Evolutionary conservation across 2,797 vertebrate species (phyloP).

Genomic region (Botia almorhae): DNA sequence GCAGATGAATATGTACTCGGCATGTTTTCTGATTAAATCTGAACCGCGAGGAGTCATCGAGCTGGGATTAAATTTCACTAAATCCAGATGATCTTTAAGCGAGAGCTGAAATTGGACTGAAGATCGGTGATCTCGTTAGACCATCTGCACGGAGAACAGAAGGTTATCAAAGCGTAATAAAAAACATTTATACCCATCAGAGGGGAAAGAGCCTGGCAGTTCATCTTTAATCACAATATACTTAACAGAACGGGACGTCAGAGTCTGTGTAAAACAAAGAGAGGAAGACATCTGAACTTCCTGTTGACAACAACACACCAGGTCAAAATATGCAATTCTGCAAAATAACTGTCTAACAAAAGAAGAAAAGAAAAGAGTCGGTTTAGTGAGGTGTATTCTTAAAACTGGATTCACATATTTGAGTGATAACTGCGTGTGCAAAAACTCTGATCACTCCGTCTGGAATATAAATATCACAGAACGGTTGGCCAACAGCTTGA

Average conservation of each 20-base stretch:
- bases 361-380: too few species aligned
- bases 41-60: slow-evolving; percentile 54
- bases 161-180: slow-evolving; percentile 29
- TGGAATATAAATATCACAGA: too few species aligned
- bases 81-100: slow-evolving; percentile 61
- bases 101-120: slow-evolving; percentile 56
- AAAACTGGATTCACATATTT: too few species aligned
- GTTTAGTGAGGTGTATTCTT: too few species aligned
- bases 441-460: too few species aligned
- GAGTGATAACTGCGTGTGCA: too few species aligned
- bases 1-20: slow-evolving; percentile 63
- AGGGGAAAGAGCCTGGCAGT: slow-evolving; percentile 33
- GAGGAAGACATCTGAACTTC: slow-evolving; percentile 45
- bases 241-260: slow-evolving; percentile 7
- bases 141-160: slow-evolving; percentile 44
- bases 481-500: too few species aligned
- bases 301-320: slow-evolving; percentile 20
- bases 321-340: neutral
- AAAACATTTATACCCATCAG: slow-evolving; percentile 38
- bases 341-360: neutral
- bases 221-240: slow-evolving; percentile 44
- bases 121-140: slow-evolving; percentile 51
- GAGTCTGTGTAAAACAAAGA: slow-evolving; percentile 32
- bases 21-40: slow-evolving; percentile 64
- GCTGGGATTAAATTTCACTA: slow-evolving; percentile 56